These are phyloP conservation scores for Lipophrys pholis DNA, from an alignment of 2,113 vertebrate species.

Conservation along the genomic window DNA sequence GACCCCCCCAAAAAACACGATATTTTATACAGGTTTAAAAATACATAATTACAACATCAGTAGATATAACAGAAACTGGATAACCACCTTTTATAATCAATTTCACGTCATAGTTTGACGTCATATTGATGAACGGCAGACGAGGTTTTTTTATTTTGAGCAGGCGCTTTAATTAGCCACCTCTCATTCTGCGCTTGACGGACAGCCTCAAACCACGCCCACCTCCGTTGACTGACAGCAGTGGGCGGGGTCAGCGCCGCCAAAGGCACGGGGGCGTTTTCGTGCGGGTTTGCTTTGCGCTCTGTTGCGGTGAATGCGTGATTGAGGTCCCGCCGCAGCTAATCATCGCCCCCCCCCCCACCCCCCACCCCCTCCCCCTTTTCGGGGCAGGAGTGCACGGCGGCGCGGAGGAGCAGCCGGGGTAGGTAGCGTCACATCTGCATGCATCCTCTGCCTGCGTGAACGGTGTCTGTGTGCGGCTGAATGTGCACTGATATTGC, in stretches of 20 bases:
- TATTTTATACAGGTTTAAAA: too few species aligned
- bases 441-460: slow-evolving; percentile 35
- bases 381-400: slow-evolving; percentile 74
- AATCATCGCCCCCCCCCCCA: slow-evolving; percentile 69
- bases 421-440: slow-evolving; percentile 76
- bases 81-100: too few species aligned
- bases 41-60: too few species aligned
- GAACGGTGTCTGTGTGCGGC: slow-evolving; percentile 58
- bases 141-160: slow-evolving; percentile 6
- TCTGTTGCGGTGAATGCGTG: slow-evolving; percentile 82
- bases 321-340: slow-evolving; percentile 71
- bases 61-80: too few species aligned
- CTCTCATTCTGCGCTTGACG: slow-evolving; percentile 4
- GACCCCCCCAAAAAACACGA: too few species aligned
- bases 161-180: slow-evolving; percentile 58
- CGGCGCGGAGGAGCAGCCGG: slow-evolving; percentile 63
- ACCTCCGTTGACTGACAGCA: slow-evolving; percentile 58
- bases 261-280: slow-evolving; percentile 80
- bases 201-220: slow-evolving; percentile 59
- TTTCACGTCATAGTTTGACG: too few species aligned
- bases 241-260: slow-evolving; percentile 66
- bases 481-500: slow-evolving; percentile 50
- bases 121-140: too few species aligned
- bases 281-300: slow-evolving; percentile 77
- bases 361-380: slow-evolving; percentile 49